phyloP scores from a whole-genome alignment of 2,888 invertebrate genomes.

The Baronia brevicornis region DNA sequence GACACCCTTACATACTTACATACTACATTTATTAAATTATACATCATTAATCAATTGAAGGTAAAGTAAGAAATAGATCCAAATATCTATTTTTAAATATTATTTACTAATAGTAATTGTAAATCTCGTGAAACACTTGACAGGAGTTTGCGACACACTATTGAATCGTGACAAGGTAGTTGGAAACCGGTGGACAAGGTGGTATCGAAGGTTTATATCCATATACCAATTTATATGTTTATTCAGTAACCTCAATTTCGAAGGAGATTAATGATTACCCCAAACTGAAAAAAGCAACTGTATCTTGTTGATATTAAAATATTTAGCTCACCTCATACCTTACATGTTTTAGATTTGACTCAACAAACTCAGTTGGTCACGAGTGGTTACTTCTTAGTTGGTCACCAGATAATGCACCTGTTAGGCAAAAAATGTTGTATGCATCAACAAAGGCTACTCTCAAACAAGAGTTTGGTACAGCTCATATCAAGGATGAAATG shows the following conservation, averaged over 20 bases:
- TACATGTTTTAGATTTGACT: constrained; percentile 78
- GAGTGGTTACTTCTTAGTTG: constrained; percentile 96
- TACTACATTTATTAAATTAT: not conserved
- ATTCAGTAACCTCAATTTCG: no score
- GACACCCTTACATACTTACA: no score
- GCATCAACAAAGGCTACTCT: constrained; percentile 98
- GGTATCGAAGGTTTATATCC: no score
- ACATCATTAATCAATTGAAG: not conserved
- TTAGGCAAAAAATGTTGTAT: constrained; percentile 97
- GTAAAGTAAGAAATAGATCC: constrained; percentile 1
- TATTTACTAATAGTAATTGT: not conserved
- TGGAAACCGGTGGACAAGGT: no score
- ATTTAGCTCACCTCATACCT: no score
- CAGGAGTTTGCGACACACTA: no score
- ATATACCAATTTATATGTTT: no score
- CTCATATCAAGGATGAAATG: constrained; percentile 94
- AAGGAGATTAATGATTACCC: no score
- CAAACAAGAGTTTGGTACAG: constrained; percentile 96
- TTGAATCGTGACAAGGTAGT: no score
- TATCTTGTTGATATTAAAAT: no score
- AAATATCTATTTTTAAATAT: constrained; percentile 2
- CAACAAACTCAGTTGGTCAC: constrained; percentile 85
- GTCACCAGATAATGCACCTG: constrained; percentile 94
- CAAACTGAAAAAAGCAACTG: no score
- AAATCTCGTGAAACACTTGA: no score